phyloP scores from a whole-genome alignment of 2,888 invertebrate species.

The Scaptomyza polygonia region DNA sequence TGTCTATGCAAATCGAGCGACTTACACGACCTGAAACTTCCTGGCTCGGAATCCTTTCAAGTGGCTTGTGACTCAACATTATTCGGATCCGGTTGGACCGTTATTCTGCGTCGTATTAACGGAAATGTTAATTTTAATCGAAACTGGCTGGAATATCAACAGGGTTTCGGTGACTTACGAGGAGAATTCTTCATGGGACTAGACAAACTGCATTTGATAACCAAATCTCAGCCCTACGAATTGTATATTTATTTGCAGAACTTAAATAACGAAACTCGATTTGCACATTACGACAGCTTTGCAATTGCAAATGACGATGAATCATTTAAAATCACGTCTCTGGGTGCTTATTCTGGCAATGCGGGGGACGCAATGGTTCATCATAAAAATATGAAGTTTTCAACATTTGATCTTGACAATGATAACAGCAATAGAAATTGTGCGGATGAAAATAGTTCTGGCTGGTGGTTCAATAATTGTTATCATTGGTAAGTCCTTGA shows the following conservation, averaged over 20 bases:
- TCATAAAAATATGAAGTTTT: slow-evolving; percentile 89
- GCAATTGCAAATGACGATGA: slow-evolving; percentile 88
- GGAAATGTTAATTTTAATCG: slow-evolving; percentile 88
- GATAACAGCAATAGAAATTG: slow-evolving; percentile 86
- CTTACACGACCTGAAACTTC: slow-evolving; percentile 31
- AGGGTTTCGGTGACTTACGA: slow-evolving; percentile 88
- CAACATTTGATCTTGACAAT: slow-evolving; percentile 88
- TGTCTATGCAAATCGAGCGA: slow-evolving; percentile 41
- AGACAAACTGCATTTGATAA: slow-evolving; percentile 87
- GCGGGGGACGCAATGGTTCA: slow-evolving; percentile 88
- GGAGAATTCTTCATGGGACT: slow-evolving; percentile 89
- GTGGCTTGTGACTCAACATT: slow-evolving; percentile 84
- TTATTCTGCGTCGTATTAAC: slow-evolving; percentile 87
- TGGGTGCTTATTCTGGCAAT: slow-evolving; percentile 87
- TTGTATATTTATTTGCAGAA: slow-evolving; percentile 87
- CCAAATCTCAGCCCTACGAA: slow-evolving; percentile 84
- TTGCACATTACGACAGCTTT: slow-evolving; percentile 87
- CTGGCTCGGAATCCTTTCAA: slow-evolving; percentile 85
- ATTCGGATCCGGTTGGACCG: slow-evolving; percentile 88
- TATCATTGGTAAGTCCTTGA: slow-evolving; percentile 86
- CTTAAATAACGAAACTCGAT: slow-evolving; percentile 85
- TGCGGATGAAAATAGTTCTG: slow-evolving; percentile 88
- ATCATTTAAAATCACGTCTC: slow-evolving; percentile 87
- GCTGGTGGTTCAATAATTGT: slow-evolving; percentile 90
- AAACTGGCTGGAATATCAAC: slow-evolving; percentile 87